Evolutionary conservation across 2,797 vertebrate genomes (phyloP).

Genomic region (Lagodon rhomboides): DNA sequence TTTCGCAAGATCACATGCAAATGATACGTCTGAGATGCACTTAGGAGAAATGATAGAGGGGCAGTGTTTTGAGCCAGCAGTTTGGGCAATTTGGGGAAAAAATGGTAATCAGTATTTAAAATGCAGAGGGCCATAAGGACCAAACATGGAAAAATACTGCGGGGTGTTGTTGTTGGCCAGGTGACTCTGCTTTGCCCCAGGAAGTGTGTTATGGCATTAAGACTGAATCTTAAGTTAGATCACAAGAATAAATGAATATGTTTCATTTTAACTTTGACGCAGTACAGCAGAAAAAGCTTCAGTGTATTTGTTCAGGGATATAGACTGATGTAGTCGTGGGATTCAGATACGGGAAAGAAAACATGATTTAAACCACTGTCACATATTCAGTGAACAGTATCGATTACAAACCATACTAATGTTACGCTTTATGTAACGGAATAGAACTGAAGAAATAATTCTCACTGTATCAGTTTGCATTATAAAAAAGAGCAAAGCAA

Average conservation of each 20-base stretch:
- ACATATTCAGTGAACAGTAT: background rate
- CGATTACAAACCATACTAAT: background rate
- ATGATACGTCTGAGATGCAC: slow-evolving; percentile 46
- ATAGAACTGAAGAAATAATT: too few relatives aligned
- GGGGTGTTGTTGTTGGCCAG: slow-evolving; percentile 11
- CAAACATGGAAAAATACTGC: slow-evolving; percentile 5
- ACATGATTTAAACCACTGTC: background rate
- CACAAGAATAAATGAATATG: slow-evolving; percentile 5
- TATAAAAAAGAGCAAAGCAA: background rate
- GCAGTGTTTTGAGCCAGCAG: slow-evolving; percentile 7
- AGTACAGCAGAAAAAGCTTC: background rate
- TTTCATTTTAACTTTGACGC: background rate
- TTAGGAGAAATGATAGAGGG: background rate
- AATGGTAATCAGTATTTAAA: slow-evolving; percentile 15
- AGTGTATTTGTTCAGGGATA: background rate
- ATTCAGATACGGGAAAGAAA: background rate
- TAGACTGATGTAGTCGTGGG: too few relatives aligned
- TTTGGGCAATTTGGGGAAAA: background rate
- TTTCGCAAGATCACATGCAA: slow-evolving; percentile 48
- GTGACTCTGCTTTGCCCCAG: slow-evolving; percentile 16
- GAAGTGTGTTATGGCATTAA: slow-evolving; percentile 1
- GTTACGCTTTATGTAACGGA: too few relatives aligned
- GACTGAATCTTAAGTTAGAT: slow-evolving; percentile 8
- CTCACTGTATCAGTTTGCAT: background rate
- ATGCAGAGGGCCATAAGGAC: slow-evolving; percentile 20